Base-by-base conservation (phyloP, 2,113 vertebrate species). In the Myrmecophaga tridactyla region DNA sequence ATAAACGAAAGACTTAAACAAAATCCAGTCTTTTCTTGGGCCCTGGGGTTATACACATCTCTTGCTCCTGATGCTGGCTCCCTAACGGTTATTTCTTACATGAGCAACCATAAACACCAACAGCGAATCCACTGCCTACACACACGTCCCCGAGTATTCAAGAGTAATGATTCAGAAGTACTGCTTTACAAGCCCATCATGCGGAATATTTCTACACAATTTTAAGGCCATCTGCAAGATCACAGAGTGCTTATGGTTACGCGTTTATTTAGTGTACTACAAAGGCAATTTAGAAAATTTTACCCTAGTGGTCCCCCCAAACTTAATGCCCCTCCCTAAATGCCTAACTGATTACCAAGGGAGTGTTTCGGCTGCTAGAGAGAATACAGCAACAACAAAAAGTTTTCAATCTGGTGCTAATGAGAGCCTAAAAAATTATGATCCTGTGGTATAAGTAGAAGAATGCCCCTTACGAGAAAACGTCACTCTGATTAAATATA, bases 401-500 rank as follows among this genome's bases (percentile, higher is more conserved):
- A 20, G 21, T 86, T 97, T 92, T 62, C 27, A 96, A 97, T 86
- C 72, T 95, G 77, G 62, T 92, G 88, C 81, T 97, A 98, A 97
- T 85, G 96, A 97, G 83, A 97, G 86, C 77, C 96, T 94, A 96
- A 90, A 96, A 98, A 96, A 97, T 84, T 41, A 96, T 96, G 96
- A 92, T 96, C 73, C 96, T 67, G 75, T 86, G 90, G 96, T 97
- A 94, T 96, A 97, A 96, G 94, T 84, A 87, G 92, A 97, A 95
- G 77, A 82, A 94, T 82, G 90, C 39, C 88, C 95, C 97, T 96
- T 87, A 97, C 97, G 31, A 98, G 94, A 94, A 97, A 97, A 93
- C 65, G 94, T 82, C 95, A 97, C 94, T 98, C 97, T 25, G 97
- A 97, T 96, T 97, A 96, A 97, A 98, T 97, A 96, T 95, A 96